phyloP scores from a whole-genome alignment of 2,797 vertebrate species.

The Clarias pachynema region DNA sequence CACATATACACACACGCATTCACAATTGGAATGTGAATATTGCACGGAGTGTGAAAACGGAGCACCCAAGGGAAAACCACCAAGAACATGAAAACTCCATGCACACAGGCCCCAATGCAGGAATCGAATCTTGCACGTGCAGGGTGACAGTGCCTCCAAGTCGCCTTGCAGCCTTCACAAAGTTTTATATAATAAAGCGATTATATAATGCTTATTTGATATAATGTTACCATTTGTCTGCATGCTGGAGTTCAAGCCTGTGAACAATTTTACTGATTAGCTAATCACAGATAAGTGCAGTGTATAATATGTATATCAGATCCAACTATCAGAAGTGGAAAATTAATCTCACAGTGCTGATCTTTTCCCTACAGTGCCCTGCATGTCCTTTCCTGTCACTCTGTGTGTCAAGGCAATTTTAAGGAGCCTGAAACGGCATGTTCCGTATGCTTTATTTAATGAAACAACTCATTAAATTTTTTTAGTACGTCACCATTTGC shows the following conservation, averaged over 20 bases:
- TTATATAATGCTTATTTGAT: not conserved
- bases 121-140: too few species aligned
- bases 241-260: not conserved
- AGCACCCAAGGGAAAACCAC: too few species aligned
- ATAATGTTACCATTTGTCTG: conserved; percentile 3
- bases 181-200: not conserved
- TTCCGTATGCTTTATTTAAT: too few species aligned
- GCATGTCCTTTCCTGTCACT: not conserved
- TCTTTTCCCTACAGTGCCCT: not conserved
- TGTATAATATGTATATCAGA: not conserved
- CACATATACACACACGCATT: too few species aligned
- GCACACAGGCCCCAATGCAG: too few species aligned
- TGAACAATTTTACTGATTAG: conserved; percentile 7
- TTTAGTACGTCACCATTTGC: not conserved
- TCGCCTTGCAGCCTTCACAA: not conserved
- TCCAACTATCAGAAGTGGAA: too few species aligned
- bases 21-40: too few species aligned
- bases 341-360: not conserved
- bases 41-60: too few species aligned
- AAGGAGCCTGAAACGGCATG: not conserved
- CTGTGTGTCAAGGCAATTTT: not conserved
- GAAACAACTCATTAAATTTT: not conserved
- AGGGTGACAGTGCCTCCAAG: too few species aligned
- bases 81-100: too few species aligned
- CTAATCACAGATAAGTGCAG: conserved; percentile 22